These are phyloP conservation scores for Anguilla megastoma DNA, from an alignment of 2,797 vertebrate genomes.

Conservation along the genomic window DNA sequence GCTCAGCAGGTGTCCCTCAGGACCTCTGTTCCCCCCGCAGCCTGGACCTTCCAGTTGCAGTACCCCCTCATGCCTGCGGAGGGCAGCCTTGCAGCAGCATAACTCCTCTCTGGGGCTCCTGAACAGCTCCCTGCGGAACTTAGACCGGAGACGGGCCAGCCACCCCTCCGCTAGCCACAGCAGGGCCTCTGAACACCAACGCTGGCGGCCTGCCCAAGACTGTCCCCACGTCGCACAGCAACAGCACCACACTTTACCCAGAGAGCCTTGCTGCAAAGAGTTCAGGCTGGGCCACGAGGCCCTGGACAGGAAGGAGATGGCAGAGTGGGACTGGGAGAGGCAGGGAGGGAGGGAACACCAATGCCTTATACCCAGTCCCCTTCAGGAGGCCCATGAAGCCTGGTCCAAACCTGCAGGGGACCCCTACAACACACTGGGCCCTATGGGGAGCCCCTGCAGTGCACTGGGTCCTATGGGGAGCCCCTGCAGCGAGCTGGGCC, in stretches of 20 bases:
- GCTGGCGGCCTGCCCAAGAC: not conserved
- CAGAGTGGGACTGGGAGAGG: not conserved
- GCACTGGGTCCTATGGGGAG: conserved; percentile 47
- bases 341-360: conserved; percentile 5
- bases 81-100: conserved; percentile 62
- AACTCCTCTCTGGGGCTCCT: conserved; percentile 53
- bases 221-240: conserved; percentile 18
- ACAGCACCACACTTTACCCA: not conserved
- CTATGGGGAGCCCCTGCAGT: conserved; percentile 50
- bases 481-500: conserved; percentile 58
- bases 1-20: conserved; percentile 54
- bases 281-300: not conserved
- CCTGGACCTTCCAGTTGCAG: conserved; percentile 54
- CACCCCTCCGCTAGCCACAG: conserved; percentile 47
- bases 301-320: conserved; percentile 9
- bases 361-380: conserved; percentile 58
- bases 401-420: conserved; percentile 37
- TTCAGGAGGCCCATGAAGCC: not conserved
- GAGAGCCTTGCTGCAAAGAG: conserved; percentile 18
- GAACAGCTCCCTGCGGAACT: conserved; percentile 45
- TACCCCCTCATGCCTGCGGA: conserved; percentile 68
- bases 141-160: conserved; percentile 58
- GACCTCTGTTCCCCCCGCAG: not conserved
- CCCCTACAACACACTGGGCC: not conserved
- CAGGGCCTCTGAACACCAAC: conserved; percentile 31